Conservation (phyloP, 2,113 vertebrate genomes). For the Plecturocebus donacophilus region DNA sequence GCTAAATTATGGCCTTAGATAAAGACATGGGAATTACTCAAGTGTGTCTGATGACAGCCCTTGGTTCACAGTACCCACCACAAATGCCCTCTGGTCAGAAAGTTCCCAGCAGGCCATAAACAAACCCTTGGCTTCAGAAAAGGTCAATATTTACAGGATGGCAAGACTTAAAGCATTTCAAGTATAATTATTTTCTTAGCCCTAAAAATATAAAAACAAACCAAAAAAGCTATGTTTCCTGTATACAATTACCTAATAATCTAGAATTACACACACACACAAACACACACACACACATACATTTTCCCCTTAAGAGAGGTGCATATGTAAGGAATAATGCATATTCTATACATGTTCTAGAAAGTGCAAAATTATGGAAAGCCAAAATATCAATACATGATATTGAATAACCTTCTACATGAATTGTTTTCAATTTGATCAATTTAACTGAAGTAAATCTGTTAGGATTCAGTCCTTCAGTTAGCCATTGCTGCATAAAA, state of each 20-base stretch:
- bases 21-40: neutral
- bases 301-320: neutral
- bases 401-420: neutral
- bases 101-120: neutral
- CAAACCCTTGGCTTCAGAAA: neutral
- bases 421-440: neutral
- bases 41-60: neutral
- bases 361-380: neutral
- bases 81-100: neutral
- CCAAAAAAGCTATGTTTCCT: neutral
- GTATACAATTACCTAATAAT: neutral
- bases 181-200: neutral
- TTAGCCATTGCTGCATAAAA: neutral
- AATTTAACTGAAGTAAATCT: neutral
- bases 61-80: neutral
- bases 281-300: neutral
- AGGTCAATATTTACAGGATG: neutral
- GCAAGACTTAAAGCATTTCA: neutral
- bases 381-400: neutral
- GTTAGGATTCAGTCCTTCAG: neutral
- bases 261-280: neutral
- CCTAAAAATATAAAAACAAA: neutral
- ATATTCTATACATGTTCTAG: neutral
- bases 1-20: constrained; percentile 35
- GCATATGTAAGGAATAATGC: neutral